Base-by-base conservation (phyloP, 2,888 invertebrate genomes). In the Onthophagus sagittarius region DNA sequence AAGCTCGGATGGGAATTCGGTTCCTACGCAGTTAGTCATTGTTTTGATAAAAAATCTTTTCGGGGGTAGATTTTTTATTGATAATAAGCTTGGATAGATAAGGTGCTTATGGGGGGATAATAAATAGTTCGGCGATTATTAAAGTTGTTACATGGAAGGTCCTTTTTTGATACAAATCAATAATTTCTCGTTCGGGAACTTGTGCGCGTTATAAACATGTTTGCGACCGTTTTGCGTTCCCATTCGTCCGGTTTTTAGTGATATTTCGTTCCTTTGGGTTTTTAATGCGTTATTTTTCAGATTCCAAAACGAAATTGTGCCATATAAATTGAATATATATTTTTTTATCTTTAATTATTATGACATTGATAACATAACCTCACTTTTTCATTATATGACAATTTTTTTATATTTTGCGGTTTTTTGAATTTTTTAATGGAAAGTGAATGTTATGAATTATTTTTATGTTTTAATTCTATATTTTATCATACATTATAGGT, bases 101-200 rank as follows among this genome's bases (percentile, higher is more conserved):
- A 9, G 31, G 2, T 69, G 11, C 31, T 13, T 4, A 23, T 23
- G 3, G 1, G 23, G 3, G 3, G 3, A 23, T 23, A 3, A 23
- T 23, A 23, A 23, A 23, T 31, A 64, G 69, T 11, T 15, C 64
- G 64, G 71, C n/a, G 64, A 5, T 71, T 31, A 74, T 70, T 65
- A 74, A 72, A 71, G 69, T 71, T 72, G 39, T 53, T 9, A 53
- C 39, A 11, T 53, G 7, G 23, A 23, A 3, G 23, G 23, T 11
- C 39, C 39, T 7, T 65, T 75, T 71, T 71, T 74, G 76, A 80
- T 81, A 80, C 81, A 81, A 85, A 85, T 85, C 84, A 81, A 85
- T 85, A 85, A 84, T 82, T 53, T 53, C 39, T 53, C 39, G 39
- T 53, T 80, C 79, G 80, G 80, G 23, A 23, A 78, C 79, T 79